phyloP scores from a whole-genome alignment of 1,140 invertebrate genomes.

The Musca domestica region DNA sequence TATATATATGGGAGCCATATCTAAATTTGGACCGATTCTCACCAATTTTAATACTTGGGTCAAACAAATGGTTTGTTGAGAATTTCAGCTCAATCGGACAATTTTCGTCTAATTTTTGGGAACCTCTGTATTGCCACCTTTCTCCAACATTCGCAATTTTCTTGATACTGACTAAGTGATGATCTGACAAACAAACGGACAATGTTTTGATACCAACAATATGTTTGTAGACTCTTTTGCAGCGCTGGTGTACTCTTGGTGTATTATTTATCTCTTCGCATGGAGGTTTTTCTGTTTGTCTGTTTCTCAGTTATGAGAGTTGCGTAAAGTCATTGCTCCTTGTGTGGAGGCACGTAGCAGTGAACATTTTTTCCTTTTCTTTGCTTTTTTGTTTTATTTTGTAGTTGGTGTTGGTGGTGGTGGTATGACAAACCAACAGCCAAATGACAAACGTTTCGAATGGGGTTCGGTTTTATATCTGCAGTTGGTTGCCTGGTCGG shows the following conservation, averaged over 20 bases:
- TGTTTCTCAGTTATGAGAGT: background rate
- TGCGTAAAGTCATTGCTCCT: constrained; percentile 49
- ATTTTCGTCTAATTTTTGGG: no score
- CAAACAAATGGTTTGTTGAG: no score
- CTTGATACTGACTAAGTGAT: no score
- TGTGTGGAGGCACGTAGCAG: constrained; percentile 53
- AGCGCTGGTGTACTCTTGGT: background rate
- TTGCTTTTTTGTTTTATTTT: constrained; percentile 1
- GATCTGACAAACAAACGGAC: no score
- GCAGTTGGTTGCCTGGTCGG: background rate
- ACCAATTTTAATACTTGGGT: no score
- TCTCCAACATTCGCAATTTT: no score
- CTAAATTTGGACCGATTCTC: no score
- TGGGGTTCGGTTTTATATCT: constrained; percentile 1
- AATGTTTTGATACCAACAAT: no score
- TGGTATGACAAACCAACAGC: constrained; percentile 26
- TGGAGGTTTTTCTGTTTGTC: background rate
- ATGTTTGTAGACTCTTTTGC: no score
- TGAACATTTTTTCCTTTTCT: constrained; percentile 36
- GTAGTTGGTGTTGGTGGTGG: constrained; percentile 22
- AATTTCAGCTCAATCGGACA: no score
- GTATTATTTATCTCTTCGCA: constrained; percentile 1
- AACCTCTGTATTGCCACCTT: no score
- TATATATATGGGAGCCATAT: no score
- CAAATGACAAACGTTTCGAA: constrained; percentile 25